These are phyloP conservation scores for Bombus vancouverensis DNA, from an alignment of 1,140 invertebrate genomes.

Conservation along the genomic window DNA sequence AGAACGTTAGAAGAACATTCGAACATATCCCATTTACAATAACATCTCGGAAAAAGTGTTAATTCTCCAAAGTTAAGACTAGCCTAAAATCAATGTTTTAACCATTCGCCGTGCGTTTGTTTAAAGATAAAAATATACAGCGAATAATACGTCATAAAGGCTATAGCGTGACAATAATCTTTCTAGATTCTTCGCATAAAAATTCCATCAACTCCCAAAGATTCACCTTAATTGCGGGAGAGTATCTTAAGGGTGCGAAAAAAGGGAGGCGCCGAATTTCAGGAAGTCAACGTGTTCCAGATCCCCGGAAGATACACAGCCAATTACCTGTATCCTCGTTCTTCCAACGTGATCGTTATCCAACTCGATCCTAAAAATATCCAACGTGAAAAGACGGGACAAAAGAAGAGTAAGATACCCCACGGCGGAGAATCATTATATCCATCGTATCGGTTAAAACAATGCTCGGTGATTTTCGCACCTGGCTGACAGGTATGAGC, in stretches of 20 bases:
- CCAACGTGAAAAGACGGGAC: background rate
- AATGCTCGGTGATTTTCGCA: conserved; percentile 66
- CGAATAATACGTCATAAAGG: no score
- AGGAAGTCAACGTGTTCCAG: conserved; percentile 15
- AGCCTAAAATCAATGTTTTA: no score
- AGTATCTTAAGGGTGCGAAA: conserved; percentile 4
- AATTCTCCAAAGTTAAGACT: no score
- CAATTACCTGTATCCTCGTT: conserved; percentile 56
- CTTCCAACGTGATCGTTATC: conserved; percentile 63
- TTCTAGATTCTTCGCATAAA: background rate
- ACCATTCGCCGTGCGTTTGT: no score
- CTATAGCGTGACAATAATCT: background rate
- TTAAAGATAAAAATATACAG: no score
- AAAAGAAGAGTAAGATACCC: conserved; percentile 25
- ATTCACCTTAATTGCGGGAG: background rate
- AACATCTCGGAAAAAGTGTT: no score
- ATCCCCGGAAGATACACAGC: conserved; percentile 40
- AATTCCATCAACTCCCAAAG: background rate
- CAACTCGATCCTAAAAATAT: background rate
- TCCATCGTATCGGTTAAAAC: conserved; percentile 46
- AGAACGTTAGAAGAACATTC: no score
- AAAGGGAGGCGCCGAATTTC: conserved; percentile 17
- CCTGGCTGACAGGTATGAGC: conserved; percentile 64
- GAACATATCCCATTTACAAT: no score
- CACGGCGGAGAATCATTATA: conserved; percentile 55